These are phyloP conservation scores for Archegozetes longisetosus DNA, from an alignment of 1,140 invertebrate genomes.

Conservation along the genomic window DNA sequence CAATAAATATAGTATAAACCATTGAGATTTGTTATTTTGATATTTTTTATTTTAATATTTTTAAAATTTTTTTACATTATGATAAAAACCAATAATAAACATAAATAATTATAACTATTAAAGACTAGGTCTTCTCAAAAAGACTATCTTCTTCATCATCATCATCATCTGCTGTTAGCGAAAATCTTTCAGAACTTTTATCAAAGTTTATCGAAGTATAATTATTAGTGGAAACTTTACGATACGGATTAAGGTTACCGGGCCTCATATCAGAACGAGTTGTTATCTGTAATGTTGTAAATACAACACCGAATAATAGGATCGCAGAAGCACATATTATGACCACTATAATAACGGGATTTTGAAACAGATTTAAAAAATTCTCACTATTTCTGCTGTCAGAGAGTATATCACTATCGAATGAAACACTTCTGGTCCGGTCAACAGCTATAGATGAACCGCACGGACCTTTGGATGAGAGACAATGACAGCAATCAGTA, in stretches of 20 bases:
- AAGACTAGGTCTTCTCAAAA: conserved; percentile 12
- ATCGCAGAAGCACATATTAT: conserved; percentile 1
- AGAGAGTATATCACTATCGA: not conserved
- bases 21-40: no score
- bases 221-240: not conserved
- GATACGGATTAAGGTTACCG: not conserved
- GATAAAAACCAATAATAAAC: not conserved
- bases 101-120: not conserved
- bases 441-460: conserved; percentile 2
- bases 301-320: not conserved
- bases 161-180: not conserved
- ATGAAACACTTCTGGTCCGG: not conserved
- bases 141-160: conserved; percentile 12
- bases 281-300: not conserved
- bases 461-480: not conserved
- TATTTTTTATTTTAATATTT: no score
- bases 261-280: not conserved
- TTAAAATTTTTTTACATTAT: no score
- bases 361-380: not conserved
- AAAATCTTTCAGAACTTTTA: not conserved
- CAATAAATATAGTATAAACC: no score
- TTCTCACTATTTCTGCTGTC: not conserved
- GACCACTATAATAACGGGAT: not conserved
- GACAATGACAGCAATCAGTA: conserved; percentile 12
- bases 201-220: no score